phyloP scores from a whole-genome alignment of 2,113 vertebrate genomes.

The Pardalotus punctatus region DNA sequence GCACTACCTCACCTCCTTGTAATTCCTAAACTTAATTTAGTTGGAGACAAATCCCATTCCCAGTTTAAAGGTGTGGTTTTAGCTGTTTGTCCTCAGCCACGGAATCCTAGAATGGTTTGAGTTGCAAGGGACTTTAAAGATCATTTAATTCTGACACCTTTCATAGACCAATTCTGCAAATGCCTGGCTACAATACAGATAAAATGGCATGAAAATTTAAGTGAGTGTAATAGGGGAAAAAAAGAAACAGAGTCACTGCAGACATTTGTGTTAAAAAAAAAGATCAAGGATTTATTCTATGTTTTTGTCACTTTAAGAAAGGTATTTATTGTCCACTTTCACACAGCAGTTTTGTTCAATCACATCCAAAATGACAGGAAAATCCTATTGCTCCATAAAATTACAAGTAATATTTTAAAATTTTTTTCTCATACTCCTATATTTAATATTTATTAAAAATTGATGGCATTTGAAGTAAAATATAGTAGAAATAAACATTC shows the following conservation, averaged over 20 bases:
- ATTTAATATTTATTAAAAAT: neutral
- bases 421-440: neutral
- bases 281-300: neutral
- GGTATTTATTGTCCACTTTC: neutral
- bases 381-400: neutral
- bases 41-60: neutral
- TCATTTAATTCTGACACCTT: neutral
- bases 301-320: rapidly evolving
- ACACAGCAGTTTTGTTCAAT: neutral
- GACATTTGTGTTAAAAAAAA: neutral
- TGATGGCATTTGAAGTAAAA: neutral
- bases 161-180: neutral
- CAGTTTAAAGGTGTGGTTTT: neutral
- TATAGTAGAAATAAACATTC: neutral
- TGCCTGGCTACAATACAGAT: neutral
- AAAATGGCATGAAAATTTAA: neutral
- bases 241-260: neutral
- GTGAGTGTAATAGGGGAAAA: neutral
- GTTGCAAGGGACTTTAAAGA: neutral
- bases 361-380: neutral
- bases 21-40: neutral
- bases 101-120: neutral
- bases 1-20: neutral
- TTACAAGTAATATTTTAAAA: neutral
- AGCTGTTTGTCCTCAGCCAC: neutral